phyloP scores from a whole-genome alignment of 2,113 vertebrate genomes.

The Agapornis roseicollis region DNA sequence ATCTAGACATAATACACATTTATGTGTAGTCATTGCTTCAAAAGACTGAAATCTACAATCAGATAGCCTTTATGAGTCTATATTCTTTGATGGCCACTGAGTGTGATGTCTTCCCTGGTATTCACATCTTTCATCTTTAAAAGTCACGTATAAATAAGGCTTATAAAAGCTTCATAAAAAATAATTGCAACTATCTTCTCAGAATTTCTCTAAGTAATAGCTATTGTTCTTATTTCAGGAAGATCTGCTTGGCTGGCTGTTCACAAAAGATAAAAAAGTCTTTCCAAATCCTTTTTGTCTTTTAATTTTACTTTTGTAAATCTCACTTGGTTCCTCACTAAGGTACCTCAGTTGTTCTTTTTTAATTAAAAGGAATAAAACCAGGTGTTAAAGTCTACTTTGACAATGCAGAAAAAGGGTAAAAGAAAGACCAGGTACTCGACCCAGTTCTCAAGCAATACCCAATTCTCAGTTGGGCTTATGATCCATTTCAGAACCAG shows the following conservation, averaged over 20 bases:
- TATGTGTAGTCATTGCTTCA: neutral
- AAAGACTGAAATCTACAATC: neutral
- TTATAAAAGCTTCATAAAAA: neutral
- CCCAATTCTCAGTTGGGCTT: neutral
- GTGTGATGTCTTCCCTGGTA: neutral
- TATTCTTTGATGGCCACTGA: neutral
- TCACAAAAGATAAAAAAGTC: neutral
- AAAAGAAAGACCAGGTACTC: neutral
- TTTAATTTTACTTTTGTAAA: neutral
- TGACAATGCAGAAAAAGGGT: neutral
- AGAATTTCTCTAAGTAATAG: neutral
- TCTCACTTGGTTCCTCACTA: neutral
- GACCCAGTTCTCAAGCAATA: neutral
- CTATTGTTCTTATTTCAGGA: neutral
- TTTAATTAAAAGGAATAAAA: neutral
- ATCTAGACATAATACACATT: neutral
- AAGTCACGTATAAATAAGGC: rapidly evolving
- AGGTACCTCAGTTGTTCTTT: neutral
- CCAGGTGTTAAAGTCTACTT: neutral
- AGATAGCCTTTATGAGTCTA: neutral
- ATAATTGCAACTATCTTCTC: neutral
- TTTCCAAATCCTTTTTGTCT: neutral
- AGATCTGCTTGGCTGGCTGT: neutral
- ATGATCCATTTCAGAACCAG: slow-evolving; percentile 27
- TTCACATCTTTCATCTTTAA: neutral